Percentiles rank a stretch among this genome's conserved stretches.
Conservation (phyloP, 1,140 invertebrate species). For the Hestina assimilis region DNA sequence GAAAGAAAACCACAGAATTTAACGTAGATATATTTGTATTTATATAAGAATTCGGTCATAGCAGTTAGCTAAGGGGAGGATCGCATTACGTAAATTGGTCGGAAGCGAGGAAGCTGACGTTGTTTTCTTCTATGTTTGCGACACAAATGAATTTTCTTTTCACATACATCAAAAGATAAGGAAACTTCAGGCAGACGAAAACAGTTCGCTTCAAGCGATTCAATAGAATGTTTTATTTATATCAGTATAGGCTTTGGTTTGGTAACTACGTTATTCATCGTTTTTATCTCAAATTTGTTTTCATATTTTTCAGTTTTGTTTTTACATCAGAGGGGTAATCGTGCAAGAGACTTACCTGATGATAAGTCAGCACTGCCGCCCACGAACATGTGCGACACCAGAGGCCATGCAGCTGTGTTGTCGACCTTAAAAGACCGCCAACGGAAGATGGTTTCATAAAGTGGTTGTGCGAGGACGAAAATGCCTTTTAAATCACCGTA, state of each 20-base stretch:
- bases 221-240: neutral
- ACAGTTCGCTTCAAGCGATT: neutral
- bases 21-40: neutral
- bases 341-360: too few relatives aligned
- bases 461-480: too few relatives aligned
- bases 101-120: neutral
- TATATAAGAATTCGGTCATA: neutral
- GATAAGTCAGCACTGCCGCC: too few relatives aligned
- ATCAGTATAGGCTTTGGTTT: neutral
- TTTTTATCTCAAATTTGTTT: too few relatives aligned
- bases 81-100: slow-evolving; percentile 3
- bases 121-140: neutral
- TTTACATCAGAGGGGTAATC: too few relatives aligned
- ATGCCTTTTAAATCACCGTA: too few relatives aligned
- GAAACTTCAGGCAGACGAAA: neutral
- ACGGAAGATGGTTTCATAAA: too few relatives aligned
- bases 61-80: neutral
- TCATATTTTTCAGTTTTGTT: too few relatives aligned
- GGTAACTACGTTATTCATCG: too few relatives aligned
- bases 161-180: neutral
- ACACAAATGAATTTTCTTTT: neutral
- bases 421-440: too few relatives aligned
- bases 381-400: too few relatives aligned
- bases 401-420: too few relatives aligned
- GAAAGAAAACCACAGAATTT: neutral